Evolutionary conservation across 2,888 invertebrate genomes (phyloP).

Genomic region (Cylloceria caligata): DNA sequence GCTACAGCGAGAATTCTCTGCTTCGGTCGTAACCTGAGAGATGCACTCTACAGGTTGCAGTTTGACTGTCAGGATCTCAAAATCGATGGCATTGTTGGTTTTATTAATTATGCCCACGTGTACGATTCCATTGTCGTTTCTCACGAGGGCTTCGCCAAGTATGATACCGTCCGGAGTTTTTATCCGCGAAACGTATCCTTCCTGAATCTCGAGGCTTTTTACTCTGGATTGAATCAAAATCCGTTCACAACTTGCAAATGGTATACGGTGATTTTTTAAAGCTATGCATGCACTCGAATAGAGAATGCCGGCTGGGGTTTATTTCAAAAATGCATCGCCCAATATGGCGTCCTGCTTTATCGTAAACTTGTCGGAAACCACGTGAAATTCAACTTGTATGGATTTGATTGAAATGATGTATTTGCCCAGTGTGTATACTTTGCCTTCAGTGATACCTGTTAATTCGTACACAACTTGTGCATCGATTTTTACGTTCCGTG

Average conservation of each 20-base stretch:
- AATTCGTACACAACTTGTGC: background rate
- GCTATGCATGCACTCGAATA: background rate
- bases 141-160: conserved; percentile 21
- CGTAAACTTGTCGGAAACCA: conserved; percentile 7
- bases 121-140: conserved; percentile 11
- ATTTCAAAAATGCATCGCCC: conserved; percentile 7
- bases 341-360: conserved; percentile 25
- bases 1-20: conserved; percentile 11
- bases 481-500: background rate
- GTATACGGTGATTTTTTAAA: background rate
- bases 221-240: conserved; percentile 12
- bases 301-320: background rate
- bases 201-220: background rate
- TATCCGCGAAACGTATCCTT: conserved; percentile 19
- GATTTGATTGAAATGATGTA: background rate
- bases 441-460: conserved; percentile 13
- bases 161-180: background rate
- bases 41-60: background rate
- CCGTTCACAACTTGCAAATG: conserved; percentile 6
- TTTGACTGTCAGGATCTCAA: background rate
- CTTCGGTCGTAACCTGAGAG: background rate
- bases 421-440: conserved; percentile 8
- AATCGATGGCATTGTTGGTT: background rate
- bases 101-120: conserved; percentile 1
- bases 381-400: conserved; percentile 1